Evolutionary conservation across 2,797 vertebrate genomes (phyloP).

Genomic region (Zalophus californianus): DNA sequence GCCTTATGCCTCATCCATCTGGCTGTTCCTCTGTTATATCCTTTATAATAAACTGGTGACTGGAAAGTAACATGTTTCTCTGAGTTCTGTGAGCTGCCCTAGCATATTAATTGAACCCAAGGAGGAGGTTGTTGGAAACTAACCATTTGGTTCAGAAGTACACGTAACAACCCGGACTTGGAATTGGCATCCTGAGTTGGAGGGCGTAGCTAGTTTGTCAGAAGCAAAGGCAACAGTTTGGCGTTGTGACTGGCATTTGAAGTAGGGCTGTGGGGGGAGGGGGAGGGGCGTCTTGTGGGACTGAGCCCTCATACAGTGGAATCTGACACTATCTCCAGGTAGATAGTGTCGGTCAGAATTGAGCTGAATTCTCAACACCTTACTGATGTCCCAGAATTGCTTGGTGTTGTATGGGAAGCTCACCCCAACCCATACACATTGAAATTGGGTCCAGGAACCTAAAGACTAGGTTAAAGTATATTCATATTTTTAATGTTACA

Average conservation of each 20-base stretch:
- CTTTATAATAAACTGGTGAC: neutral
- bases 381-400: neutral
- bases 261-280: neutral
- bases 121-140: neutral
- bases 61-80: neutral
- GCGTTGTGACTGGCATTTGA: neutral
- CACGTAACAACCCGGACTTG: neutral
- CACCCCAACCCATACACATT: neutral
- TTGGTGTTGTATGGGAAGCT: neutral
- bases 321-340: neutral
- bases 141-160: neutral
- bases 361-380: neutral
- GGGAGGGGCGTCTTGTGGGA: neutral
- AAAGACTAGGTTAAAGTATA: neutral
- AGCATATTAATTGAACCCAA: neutral
- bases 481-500: neutral
- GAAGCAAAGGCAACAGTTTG: neutral
- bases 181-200: neutral
- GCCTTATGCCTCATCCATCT: neutral
- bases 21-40: neutral
- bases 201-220: neutral
- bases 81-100: neutral
- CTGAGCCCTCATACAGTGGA: neutral
- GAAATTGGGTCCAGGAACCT: neutral
- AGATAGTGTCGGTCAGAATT: neutral